These are phyloP conservation scores for Emys orbicularis DNA, from an alignment of 2,797 vertebrate species.

Conservation along the genomic window DNA sequence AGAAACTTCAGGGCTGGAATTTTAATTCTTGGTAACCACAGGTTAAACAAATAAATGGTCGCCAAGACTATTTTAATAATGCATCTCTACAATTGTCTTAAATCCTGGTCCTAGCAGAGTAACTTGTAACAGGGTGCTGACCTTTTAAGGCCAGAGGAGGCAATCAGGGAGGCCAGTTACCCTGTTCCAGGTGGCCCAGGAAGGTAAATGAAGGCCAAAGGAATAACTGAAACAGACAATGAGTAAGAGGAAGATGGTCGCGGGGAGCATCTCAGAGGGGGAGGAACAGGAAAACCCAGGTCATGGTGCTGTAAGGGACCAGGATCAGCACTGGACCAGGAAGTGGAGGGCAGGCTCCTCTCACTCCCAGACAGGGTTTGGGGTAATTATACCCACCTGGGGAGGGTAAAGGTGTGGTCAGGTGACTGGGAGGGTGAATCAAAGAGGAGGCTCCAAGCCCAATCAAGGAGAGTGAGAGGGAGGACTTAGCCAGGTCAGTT, in stretches of 20 bases:
- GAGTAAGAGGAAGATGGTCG: not conserved
- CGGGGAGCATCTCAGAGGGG: not conserved
- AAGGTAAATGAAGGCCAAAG: not conserved
- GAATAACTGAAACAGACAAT: not conserved
- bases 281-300: not conserved
- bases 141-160: not conserved
- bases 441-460: not conserved
- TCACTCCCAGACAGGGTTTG: not conserved
- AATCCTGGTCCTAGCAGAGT: not conserved
- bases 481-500: not conserved
- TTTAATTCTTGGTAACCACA: not conserved
- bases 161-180: not conserved
- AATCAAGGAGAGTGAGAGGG: not conserved
- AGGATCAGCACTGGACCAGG: no score
- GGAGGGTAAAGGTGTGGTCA: not conserved
- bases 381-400: not conserved
- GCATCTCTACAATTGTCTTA: not conserved
- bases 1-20: not conserved
- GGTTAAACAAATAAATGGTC: not conserved
- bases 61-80: not conserved
- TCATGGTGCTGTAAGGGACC: not conserved
- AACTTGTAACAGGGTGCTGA: no score
- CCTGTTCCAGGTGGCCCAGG: not conserved
- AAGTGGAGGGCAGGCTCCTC: not conserved
- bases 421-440: not conserved